phyloP scores from a whole-genome alignment of 1,140 invertebrate species.

The Drosophila melanica region DNA sequence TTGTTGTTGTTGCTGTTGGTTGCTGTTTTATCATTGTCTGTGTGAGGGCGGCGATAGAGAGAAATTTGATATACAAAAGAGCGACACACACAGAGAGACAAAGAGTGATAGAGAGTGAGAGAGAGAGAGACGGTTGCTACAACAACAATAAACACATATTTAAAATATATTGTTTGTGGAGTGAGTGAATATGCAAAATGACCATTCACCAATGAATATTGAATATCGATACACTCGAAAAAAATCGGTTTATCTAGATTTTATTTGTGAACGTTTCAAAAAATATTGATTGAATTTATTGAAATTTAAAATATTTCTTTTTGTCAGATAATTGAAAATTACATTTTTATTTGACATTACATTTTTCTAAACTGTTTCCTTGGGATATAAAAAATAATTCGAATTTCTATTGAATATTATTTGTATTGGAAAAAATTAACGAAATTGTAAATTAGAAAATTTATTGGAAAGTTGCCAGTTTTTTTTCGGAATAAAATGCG shows the following conservation, averaged over 20 bases:
- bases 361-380: too few species aligned
- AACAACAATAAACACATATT: slow-evolving; percentile 45
- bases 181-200: slow-evolving; percentile 18
- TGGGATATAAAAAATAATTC: too few species aligned
- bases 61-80: slow-evolving; percentile 48
- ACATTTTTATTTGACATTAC: too few species aligned
- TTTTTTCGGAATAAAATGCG: too few species aligned
- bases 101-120: slow-evolving; percentile 36
- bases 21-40: slow-evolving; percentile 55
- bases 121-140: slow-evolving; percentile 45
- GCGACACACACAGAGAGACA: slow-evolving; percentile 43
- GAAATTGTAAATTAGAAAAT: too few species aligned
- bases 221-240: slow-evolving; percentile 8
- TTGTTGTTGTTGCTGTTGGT: slow-evolving; percentile 22
- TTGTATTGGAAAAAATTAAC: too few species aligned
- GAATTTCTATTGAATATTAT: too few species aligned
- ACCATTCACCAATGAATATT: slow-evolving; percentile 37
- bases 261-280: too few species aligned
- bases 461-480: too few species aligned
- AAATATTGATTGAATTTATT: too few species aligned
- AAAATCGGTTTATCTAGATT: slow-evolving; percentile 1
- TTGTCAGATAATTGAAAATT: not conserved
- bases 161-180: slow-evolving; percentile 19
- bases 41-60: slow-evolving; percentile 53
- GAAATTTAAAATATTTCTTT: not conserved